phyloP scores from a whole-genome alignment of 2,888 invertebrate genomes.

The Eupeodes latifasciatus region DNA sequence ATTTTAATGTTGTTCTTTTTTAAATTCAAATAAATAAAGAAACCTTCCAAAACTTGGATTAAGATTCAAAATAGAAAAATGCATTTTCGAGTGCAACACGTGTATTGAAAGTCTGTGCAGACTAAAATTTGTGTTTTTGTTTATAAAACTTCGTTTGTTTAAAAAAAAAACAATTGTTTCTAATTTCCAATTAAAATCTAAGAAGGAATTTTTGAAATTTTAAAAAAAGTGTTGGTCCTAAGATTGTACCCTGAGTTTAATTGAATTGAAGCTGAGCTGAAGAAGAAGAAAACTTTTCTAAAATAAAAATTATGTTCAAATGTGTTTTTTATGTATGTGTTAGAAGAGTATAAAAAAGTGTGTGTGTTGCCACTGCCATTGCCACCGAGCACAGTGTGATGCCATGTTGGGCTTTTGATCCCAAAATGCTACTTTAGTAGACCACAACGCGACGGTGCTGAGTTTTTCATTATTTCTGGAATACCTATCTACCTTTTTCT shows the following conservation, averaged over 20 bases:
- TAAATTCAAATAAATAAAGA: neutral
- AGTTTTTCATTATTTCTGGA: conserved; percentile 36
- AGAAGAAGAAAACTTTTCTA: conserved; percentile 61
- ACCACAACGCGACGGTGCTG: conserved; percentile 49
- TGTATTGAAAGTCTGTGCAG: neutral
- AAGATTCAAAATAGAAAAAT: neutral
- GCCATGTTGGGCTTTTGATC: conserved; percentile 79
- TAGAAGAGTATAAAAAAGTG: conserved; percentile 1
- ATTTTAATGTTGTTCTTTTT: neutral
- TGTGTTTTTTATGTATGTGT: conserved; percentile 64
- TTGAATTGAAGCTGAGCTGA: neutral
- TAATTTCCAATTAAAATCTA: neutral
- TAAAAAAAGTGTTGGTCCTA: neutral
- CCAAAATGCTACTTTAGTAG: conserved; percentile 74
- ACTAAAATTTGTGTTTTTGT: neutral
- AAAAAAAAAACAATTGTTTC: neutral
- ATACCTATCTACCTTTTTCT: conserved; percentile 38
- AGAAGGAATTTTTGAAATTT: neutral
- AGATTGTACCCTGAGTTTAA: neutral
- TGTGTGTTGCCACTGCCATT: conserved; percentile 83
- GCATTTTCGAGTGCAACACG: conserved; percentile 18
- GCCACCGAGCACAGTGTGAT: conserved; percentile 84
- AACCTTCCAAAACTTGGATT: neutral
- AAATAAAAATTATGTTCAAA: conserved; percentile 59
- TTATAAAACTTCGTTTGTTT: neutral